These are phyloP conservation scores for Oasisia sp. DNA, from an alignment of 2,888 invertebrate genomes.

Conservation along the genomic window DNA sequence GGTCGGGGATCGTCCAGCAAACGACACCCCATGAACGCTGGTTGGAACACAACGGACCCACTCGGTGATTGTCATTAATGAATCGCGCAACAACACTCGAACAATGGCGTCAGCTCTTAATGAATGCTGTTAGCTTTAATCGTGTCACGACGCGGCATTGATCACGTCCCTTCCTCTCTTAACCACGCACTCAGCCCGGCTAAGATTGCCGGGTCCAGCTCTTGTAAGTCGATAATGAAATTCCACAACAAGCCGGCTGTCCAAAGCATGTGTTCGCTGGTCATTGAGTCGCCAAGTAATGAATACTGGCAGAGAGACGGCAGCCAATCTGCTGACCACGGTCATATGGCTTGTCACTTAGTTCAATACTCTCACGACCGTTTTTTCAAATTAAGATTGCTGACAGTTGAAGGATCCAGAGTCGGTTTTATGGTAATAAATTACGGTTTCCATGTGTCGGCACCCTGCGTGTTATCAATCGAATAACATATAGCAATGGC, in stretches of 20 bases:
- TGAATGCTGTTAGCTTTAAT: constrained; percentile 11
- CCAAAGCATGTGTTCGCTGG: background rate
- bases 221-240: constrained; percentile 13
- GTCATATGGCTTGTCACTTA: background rate
- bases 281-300: background rate
- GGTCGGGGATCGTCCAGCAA: no score
- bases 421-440: no score
- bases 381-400: no score
- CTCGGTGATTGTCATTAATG: background rate
- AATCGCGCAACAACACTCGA: background rate
- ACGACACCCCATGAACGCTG: background rate
- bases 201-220: background rate
- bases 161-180: background rate
- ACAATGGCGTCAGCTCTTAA: background rate
- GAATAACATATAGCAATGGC: no score
- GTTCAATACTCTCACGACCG: background rate
- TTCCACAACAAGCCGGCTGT: background rate
- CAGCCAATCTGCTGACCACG: background rate
- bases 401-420: no score
- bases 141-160: background rate
- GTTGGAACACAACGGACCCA: background rate
- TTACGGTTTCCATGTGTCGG: no score
- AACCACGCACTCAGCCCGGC: background rate
- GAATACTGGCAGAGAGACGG: background rate
- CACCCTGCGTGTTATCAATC: no score